These are phyloP conservation scores for Haliclystus octoradiatus DNA, from an alignment of 30 jellyfish, hydroid and myxozoan genomes.

Conservation along the genomic window DNA sequence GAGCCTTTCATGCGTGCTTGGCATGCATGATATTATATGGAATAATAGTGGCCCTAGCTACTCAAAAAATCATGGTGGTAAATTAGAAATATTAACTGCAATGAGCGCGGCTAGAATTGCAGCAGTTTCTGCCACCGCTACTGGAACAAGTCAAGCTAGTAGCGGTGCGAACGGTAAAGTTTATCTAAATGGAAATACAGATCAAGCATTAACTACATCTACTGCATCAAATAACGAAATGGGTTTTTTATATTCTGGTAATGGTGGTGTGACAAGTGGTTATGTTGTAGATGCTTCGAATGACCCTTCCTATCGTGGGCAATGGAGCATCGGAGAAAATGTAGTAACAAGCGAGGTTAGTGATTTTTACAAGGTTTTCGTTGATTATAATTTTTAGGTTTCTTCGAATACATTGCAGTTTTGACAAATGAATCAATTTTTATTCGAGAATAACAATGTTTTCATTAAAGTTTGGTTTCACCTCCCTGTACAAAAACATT, in stretches of 20 bases:
- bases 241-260: constrained; percentile 27
- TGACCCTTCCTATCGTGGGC: constrained; percentile 34
- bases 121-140: not conserved
- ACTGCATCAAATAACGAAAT: not conserved
- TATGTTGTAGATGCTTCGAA: constrained; percentile 2
- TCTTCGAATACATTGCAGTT: no score
- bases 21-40: constrained; percentile 97
- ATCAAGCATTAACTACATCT: not conserved
- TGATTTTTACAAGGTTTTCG: no score
- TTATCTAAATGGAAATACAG: not conserved
- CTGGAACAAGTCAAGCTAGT: not conserved
- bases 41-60: constrained; percentile 40
- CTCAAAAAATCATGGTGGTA: not conserved
- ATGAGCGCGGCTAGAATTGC: not conserved
- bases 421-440: no score
- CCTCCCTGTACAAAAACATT: no score
- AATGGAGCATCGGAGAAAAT: constrained; percentile 61
- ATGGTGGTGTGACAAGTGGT: constrained; percentile 22
- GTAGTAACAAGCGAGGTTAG: constrained; percentile 22
- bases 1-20: constrained; percentile 93
- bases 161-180: not conserved
- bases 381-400: no score
- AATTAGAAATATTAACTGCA: not conserved
- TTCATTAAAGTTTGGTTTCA: no score
- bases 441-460: no score